Evolutionary conservation across 30 jellyfish, hydroid and myxozoan species (phyloP).

Genomic region (Rhopilema esculentum): DNA sequence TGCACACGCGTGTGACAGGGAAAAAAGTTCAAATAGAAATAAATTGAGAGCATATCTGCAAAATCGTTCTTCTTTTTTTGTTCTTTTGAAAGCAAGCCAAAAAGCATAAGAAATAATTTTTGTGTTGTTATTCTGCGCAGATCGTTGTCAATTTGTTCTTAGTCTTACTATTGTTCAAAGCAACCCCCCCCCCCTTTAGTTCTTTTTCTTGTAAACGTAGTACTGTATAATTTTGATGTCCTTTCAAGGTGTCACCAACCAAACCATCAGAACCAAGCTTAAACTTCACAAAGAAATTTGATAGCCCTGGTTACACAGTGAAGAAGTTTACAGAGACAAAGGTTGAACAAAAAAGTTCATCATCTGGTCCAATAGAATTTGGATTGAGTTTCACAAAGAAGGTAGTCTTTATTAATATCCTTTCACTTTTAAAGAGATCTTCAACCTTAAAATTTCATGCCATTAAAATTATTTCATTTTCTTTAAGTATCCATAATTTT

Average conservation of each 20-base stretch:
- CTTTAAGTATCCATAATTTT: too few relatives aligned
- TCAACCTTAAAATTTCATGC: background rate
- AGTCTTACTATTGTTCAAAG: background rate
- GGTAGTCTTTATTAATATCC: too few relatives aligned
- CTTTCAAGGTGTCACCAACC: slow-evolving; percentile 21
- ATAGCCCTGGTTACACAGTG: slow-evolving; percentile 59
- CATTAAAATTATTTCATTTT: background rate
- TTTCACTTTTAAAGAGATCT: background rate
- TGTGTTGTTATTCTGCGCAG: background rate
- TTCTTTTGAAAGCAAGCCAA: too few relatives aligned
- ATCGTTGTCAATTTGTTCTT: background rate
- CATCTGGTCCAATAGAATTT: slow-evolving; percentile 39
- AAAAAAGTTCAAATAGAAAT: too few relatives aligned
- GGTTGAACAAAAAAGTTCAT: slow-evolving; percentile 27
- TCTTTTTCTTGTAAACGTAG: too few relatives aligned
- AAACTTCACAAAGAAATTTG: slow-evolving; percentile 48
- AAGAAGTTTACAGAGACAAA: slow-evolving; percentile 51
- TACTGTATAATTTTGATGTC: too few relatives aligned
- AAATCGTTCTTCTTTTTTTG: too few relatives aligned
- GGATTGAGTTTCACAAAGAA: slow-evolving; percentile 41
- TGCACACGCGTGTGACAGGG: too few relatives aligned
- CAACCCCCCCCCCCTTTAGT: background rate
- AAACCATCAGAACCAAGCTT: slow-evolving; percentile 61
- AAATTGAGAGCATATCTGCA: too few relatives aligned
- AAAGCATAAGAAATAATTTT: too few relatives aligned